Evolutionary conservation across 2,888 invertebrate genomes (phyloP).

Genomic region (Trichogramma dendrolimi): DNA sequence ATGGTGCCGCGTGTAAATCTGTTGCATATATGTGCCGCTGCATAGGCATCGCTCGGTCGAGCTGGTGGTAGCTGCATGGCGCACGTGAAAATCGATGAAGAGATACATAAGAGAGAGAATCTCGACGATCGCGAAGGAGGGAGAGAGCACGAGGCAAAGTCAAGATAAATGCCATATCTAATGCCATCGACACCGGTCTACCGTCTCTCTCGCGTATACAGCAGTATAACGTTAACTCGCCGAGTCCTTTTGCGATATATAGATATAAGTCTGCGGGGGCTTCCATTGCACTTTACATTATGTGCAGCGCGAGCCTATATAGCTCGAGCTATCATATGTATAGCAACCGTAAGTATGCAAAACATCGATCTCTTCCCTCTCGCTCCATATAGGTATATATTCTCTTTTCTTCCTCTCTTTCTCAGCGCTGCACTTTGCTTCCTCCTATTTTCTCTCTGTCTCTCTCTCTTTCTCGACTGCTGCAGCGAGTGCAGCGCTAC

Average conservation of each 20-base stretch:
- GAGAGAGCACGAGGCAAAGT: constrained; percentile 12
- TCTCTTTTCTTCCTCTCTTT: background rate
- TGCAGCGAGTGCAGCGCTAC: background rate
- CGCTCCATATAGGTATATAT: background rate
- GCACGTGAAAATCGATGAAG: constrained; percentile 7
- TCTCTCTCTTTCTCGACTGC: constrained; percentile 7
- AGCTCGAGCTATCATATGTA: too few relatives aligned
- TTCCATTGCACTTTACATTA: too few relatives aligned
- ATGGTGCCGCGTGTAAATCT: too few relatives aligned
- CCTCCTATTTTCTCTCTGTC: constrained; percentile 17
- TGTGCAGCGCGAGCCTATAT: too few relatives aligned
- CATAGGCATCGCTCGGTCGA: background rate
- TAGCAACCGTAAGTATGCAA: too few relatives aligned
- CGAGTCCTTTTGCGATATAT: too few relatives aligned
- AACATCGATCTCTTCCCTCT: background rate
- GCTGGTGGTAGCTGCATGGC: too few relatives aligned
- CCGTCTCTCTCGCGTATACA: constrained; percentile 7
- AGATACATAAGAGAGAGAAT: constrained; percentile 8
- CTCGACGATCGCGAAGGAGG: background rate
- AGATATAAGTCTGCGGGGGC: too few relatives aligned
- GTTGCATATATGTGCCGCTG: too few relatives aligned
- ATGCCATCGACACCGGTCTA: constrained; percentile 18
- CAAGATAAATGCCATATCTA: constrained; percentile 29
- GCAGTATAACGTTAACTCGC: too few relatives aligned
- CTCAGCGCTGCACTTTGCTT: constrained; percentile 13